Evolutionary conservation across 2,797 vertebrate genomes (phyloP).

Genomic region (Acanthornis magna): DNA sequence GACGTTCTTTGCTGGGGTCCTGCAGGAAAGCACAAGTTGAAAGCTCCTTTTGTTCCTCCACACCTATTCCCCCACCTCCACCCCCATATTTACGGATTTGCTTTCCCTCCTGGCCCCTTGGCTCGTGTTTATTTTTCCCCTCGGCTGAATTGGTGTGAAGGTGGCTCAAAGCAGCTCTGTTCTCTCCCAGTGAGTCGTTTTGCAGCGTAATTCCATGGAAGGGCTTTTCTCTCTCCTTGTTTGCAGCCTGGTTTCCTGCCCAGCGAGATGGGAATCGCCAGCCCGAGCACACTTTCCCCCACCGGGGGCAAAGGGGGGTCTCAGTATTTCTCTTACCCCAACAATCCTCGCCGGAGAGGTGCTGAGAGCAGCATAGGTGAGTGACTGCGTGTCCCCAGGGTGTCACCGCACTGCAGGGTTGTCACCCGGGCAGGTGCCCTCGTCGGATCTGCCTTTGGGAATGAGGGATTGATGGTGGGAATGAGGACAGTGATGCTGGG

Average conservation of each 20-base stretch:
- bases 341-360: conserved; percentile 90
- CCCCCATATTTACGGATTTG: neutral
- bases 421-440: neutral
- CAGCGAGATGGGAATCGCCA: conserved; percentile 88
- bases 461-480: neutral
- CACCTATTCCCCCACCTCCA: neutral
- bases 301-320: conserved; percentile 87
- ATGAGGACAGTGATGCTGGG: neutral
- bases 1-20: neutral
- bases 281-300: conserved; percentile 91
- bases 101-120: neutral
- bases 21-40: neutral
- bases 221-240: neutral
- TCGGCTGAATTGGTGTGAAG: neutral
- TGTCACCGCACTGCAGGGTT: fast-evolving
- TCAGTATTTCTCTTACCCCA: conserved; percentile 91
- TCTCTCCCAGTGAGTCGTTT: neutral
- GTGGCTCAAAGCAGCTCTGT: conserved; percentile 3
- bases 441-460: fast-evolving
- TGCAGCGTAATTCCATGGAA: neutral
- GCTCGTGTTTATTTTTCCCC: neutral
- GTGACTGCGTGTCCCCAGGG: neutral
- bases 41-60: neutral
- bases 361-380: conserved; percentile 89
- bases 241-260: conserved; percentile 89